Percentiles rank a stretch among this genome's conserved stretches.
Evolutionary conservation across 1,140 invertebrate genomes (phyloP).

Genomic region (Spodoptera frugiperda): DNA sequence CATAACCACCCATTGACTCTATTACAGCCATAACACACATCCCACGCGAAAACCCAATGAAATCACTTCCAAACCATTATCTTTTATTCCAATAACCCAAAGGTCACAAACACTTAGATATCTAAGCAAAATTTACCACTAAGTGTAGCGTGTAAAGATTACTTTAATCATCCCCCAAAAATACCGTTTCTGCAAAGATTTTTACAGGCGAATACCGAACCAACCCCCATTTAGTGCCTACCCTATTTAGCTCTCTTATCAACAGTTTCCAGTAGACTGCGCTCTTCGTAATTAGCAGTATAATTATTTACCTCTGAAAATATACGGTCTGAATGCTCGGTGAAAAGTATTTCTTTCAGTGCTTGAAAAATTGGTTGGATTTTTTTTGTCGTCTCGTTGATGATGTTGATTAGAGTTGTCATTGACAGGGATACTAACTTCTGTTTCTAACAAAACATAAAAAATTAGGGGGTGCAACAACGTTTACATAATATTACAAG

Average conservation of each 20-base stretch:
- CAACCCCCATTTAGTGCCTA: constrained; percentile 13
- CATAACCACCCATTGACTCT: too few relatives aligned
- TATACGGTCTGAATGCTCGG: constrained; percentile 40
- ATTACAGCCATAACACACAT: too few relatives aligned
- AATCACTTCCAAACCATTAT: too few relatives aligned
- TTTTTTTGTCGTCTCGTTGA: neutral
- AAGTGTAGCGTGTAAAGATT: constrained; percentile 10
- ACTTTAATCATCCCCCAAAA: constrained; percentile 15
- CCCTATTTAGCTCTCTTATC: constrained; percentile 35
- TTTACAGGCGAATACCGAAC: constrained; percentile 9
- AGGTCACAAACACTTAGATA: neutral
- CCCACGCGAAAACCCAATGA: too few relatives aligned
- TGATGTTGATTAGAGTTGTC: neutral
- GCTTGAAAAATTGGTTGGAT: neutral
- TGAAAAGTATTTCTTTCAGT: constrained; percentile 31
- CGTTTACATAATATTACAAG: too few relatives aligned
- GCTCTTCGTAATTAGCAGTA: constrained; percentile 36
- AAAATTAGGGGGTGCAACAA: too few relatives aligned
- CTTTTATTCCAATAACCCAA: too few relatives aligned
- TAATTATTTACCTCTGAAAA: constrained; percentile 42
- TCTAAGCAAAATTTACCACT: neutral
- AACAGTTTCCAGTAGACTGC: constrained; percentile 36
- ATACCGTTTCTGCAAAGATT: constrained; percentile 22
- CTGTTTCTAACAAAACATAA: too few relatives aligned
- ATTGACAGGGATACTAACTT: neutral